Base-by-base conservation (phyloP, 1,140 invertebrate species). In the Saxidomus purpurata region DNA sequence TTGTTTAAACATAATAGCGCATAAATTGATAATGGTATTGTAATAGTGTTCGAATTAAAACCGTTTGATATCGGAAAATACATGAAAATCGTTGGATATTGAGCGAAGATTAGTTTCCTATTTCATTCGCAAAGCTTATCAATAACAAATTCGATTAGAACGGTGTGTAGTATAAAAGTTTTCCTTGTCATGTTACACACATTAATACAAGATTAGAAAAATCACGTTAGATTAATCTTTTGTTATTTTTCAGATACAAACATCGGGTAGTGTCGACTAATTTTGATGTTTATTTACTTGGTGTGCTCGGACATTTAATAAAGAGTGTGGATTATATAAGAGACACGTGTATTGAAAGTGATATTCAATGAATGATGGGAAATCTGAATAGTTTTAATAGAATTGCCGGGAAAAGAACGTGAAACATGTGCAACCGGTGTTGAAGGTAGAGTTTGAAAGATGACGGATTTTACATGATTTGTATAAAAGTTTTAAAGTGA, bases 31-130 rank as follows among this genome's bases (percentile, higher is more conserved):
- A 71, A 71, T 71, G 38, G 36, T n/a, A 71, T 71, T 71, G 34
- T 71, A 71, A 71, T 71, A 71, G 34, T 17, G 22, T 38, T 71
- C 67, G 67, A 71, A 71, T 71, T 71, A 71, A 71, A 71, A 4
- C 25, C 36, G 34, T 71, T 71, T 43, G 80, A 61, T 82, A 82
- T 82, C 59, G 80, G 80, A 63, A 82, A 82, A 82, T 82, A 82
- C 80, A 82, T 82, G 80, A 82, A 61, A 61, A 82, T 40, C 15
- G 17, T 28, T 17, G 67, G 67, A 40, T 71, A 71, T 36, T 38
- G 34, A 28, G 67, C 19, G 6, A 71, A 79, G 76, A 79, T 79
- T 79, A 79, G 6, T 79, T 79, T 79, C 43, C 34, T 38, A 52
- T 79, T 76, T 31, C 31, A 52, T 79, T 49, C 47, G 49, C 17